Percentiles rank a stretch among this genome's conserved stretches.
Conservation (phyloP, 2,113 vertebrate genomes). For the Pygoscelis antarcticus region DNA sequence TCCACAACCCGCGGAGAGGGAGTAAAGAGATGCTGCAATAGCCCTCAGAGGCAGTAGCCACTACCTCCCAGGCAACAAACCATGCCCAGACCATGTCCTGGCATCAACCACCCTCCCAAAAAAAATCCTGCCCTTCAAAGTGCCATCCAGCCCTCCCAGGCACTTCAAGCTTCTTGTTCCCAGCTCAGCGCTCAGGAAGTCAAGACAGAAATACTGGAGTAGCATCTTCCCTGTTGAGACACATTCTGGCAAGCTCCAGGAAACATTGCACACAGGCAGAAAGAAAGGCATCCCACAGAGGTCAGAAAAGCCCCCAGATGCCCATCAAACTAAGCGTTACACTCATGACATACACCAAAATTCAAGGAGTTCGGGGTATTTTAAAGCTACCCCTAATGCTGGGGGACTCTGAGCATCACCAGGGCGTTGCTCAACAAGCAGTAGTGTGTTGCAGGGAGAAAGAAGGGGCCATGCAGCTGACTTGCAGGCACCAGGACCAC, state of each 20-base stretch:
- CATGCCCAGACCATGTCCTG: not conserved
- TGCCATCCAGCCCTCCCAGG: not conserved
- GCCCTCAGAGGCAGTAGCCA: not conserved
- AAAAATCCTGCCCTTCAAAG: not conserved
- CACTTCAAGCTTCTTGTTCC: not conserved
- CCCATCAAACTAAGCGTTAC: not conserved
- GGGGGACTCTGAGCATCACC: not conserved
- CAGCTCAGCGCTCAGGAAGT: not conserved
- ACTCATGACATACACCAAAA: not conserved
- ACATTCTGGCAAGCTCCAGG: not conserved
- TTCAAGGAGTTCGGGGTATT: not conserved
- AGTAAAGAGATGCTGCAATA: not conserved
- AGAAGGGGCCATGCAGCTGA: not conserved
- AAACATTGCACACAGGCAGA: fast-evolving
- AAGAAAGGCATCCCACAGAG: not conserved
- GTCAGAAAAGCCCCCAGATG: not conserved
- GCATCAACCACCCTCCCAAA: not conserved
- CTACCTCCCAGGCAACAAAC: not conserved
- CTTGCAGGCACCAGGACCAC: not conserved
- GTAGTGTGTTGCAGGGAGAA: fast-evolving
- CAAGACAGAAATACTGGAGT: not conserved
- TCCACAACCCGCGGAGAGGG: not conserved
- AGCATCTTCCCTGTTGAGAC: constrained; percentile 11
- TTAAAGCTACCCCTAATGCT: not conserved
- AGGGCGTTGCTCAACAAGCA: not conserved